Base-by-base conservation (phyloP, 2,888 invertebrate genomes). In the Thumatha senex region DNA sequence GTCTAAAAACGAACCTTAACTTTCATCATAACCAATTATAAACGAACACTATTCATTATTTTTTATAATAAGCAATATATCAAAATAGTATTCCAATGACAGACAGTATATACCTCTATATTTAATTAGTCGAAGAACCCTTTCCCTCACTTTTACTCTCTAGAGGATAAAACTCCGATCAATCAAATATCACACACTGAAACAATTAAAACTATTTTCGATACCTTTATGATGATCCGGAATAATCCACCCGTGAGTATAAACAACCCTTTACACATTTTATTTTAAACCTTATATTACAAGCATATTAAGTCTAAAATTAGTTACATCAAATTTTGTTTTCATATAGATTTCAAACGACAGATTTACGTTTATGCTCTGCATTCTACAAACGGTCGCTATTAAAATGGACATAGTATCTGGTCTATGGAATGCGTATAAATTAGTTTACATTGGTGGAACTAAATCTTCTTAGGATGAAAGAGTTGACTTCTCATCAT, bases 151-250 rank as follows among this genome's bases (percentile, higher is more conserved):
- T 10, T 31, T 31, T 31, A 31, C 11, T 31, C 18, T 31, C 3
- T 7, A 44, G 11, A 7, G 13, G 35, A 35, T 35, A 35, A 13
- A 44, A 13, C 11, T 33, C 2, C 13, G 48, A 58, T 58, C 52
- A 54, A 57, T 66, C 56, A 56, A 44, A 39, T 1, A 14, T 30
- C 24, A 18, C 48, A 48, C 52, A 44, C 13, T 43, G 44, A 13
- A 48, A 54, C 52, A 42, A 61, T 61, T 61, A 52, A 29, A 63
- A 52, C 51, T 70, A 65, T 58, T 55, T 58, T 43, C 50, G 54
- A 47, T 46, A 34, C 43, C 36, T 38, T 61, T 54, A 62, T 52
- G 48, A 52, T 57, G 49, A 64, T 65, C 52, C 33, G 50, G 46
- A 61, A 68, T 62, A 56, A 49, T 51, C 41, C 34, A 36, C 2